These are phyloP conservation scores for Acrocephalus arundinaceus DNA, from an alignment of 2,113 vertebrate species.

Conservation along the genomic window DNA sequence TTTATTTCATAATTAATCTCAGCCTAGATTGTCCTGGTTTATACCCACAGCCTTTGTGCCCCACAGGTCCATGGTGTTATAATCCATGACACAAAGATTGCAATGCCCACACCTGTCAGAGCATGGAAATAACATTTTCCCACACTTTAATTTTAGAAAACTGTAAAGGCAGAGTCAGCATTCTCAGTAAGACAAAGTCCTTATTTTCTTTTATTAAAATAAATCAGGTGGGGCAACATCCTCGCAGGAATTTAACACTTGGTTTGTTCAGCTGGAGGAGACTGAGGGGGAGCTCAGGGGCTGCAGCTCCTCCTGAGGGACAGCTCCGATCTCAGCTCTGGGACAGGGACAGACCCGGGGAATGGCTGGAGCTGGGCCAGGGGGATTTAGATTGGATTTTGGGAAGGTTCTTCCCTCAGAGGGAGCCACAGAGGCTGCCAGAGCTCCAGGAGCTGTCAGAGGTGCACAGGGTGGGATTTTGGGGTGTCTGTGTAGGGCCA, in stretches of 20 bases:
- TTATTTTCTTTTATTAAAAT: background rate
- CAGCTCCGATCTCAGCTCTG: background rate
- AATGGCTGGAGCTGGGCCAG: background rate
- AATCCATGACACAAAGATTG: accelerated
- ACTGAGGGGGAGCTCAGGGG: background rate
- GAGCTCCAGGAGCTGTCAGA: background rate
- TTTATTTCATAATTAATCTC: background rate
- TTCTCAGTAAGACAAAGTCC: background rate
- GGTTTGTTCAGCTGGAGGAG: background rate
- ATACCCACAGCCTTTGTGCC: background rate
- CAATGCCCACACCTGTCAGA: background rate
- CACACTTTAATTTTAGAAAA: background rate
- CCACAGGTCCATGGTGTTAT: background rate
- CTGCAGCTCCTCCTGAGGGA: background rate
- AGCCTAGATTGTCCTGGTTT: background rate
- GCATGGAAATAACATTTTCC: accelerated
- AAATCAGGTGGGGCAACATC: background rate
- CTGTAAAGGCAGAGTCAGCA: accelerated
- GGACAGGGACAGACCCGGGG: background rate
- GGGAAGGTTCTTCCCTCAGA: background rate
- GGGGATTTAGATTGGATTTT: background rate
- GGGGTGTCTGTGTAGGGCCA: background rate
- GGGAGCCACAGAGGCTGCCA: background rate
- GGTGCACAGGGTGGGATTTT: background rate
- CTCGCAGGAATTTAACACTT: background rate